Base-by-base conservation (phyloP, 2,888 invertebrate genomes). In the Oxytorus armatus region DNA sequence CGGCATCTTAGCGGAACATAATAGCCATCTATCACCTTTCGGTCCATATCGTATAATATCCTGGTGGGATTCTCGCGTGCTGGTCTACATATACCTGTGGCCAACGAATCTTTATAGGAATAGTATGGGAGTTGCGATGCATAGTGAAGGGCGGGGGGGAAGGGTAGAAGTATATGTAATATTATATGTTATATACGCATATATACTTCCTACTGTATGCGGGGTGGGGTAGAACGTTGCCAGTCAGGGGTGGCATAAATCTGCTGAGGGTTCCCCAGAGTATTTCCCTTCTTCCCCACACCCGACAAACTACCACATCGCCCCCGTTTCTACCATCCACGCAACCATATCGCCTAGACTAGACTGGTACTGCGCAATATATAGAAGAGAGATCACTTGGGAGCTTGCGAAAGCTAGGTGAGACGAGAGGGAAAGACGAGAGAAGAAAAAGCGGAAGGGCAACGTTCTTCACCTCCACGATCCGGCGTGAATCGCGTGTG, bases 241-340 rank as follows among this genome's bases (percentile, higher is more conserved):
- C 85, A 88, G 86, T 86, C 84, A 84, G 85, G 88, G 87, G 86
- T 86, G 87, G 87, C 89, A 91, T 91, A 91, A 91, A 91, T 91
- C 90, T 89, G 89, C 89, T 87, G 90, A 89, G 88, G 88, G 89
- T 86, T 90, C 91, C 90, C 90, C 79, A 74, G 90, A 87, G 91
- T 88, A 88, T 90, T 88, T 90, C 88, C 86, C 88, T 84, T 88
- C 88, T 86, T 84, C 82, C n/a, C 84, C 78, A 73, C 76, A 49
- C 65, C 36, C 57, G 55, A 61, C 55, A 42, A 61, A 47, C 63
- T 57, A 39, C 42, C 74, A n/a, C n/a, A 72, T 65, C 14, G 14
- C 33, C 25, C n/a, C 21, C 51, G 66, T 72, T n/a, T 57, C 25
- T 69, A 80, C 80, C 57, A 18, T 72, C 53, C 33, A 47, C 8